Evolutionary conservation across 1,140 invertebrate genomes (phyloP).

Genomic region (Aphis craccivora): DNA sequence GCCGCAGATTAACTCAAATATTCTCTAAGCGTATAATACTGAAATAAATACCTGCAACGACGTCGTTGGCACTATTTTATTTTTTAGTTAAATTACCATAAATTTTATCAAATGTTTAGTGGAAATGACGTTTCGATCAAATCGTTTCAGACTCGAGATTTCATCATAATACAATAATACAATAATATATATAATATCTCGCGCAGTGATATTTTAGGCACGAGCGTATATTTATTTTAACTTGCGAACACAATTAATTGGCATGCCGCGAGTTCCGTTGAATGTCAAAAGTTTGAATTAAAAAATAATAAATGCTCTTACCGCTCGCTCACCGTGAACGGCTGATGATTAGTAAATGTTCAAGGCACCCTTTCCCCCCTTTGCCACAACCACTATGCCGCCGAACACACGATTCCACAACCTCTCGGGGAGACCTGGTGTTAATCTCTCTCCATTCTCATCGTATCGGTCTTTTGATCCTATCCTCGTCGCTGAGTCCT

Average conservation of each 20-base stretch:
- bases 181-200: background rate
- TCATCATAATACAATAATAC: background rate
- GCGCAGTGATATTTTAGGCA: background rate
- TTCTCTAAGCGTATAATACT: background rate
- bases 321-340: background rate
- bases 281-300: background rate
- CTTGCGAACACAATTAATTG: background rate
- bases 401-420: background rate
- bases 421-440: background rate
- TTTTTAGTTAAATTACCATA: background rate
- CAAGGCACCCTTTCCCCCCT: background rate
- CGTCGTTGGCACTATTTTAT: background rate
- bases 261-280: background rate
- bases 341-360: background rate
- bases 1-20: background rate
- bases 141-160: background rate
- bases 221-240: background rate
- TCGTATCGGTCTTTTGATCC: conserved; percentile 5
- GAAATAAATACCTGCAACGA: background rate
- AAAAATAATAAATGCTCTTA: background rate
- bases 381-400: no score
- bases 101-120: background rate
- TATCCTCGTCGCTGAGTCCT: background rate
- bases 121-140: background rate
- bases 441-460: background rate